phyloP scores from a whole-genome alignment of 2,113 vertebrate species.

The Anas platyrhynchos region DNA sequence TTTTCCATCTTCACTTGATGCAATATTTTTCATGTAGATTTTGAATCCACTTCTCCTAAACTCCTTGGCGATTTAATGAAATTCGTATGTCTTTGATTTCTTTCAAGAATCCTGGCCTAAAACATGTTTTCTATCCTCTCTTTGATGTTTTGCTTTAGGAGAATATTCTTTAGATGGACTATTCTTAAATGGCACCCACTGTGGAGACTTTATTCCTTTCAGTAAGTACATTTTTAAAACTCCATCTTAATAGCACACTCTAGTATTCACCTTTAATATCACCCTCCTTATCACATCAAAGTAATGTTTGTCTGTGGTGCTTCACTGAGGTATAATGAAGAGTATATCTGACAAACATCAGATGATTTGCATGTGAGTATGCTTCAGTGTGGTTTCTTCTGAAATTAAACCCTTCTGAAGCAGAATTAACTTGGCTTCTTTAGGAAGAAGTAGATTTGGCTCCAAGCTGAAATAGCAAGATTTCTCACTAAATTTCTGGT shows the following conservation, averaged over 20 bases:
- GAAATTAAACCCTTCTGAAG: neutral
- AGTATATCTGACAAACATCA: neutral
- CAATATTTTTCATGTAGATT: slow-evolving; percentile 4
- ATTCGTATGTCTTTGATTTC: slow-evolving; percentile 51
- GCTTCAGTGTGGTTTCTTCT: neutral
- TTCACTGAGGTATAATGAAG: neutral
- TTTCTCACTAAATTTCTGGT: neutral
- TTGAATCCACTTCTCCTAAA: slow-evolving; percentile 3
- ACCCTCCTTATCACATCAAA: slow-evolving; percentile 40
- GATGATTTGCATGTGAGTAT: neutral
- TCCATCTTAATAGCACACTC: neutral
- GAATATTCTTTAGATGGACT: slow-evolving; percentile 50
- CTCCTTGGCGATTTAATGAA: slow-evolving; percentile 44
- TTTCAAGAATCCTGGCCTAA: slow-evolving; percentile 24
- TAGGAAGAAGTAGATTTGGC: neutral
- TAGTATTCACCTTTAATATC: neutral
- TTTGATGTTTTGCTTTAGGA: slow-evolving; percentile 67
- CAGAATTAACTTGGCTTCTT: neutral
- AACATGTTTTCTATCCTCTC: slow-evolving; percentile 23
- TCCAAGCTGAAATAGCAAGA: neutral
- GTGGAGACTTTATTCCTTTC: slow-evolving; percentile 4
- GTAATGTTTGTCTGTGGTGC: neutral
- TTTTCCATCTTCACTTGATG: neutral
- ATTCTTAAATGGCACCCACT: slow-evolving; percentile 38
- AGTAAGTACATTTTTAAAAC: slow-evolving; percentile 16